A percentile compares a stretch with the other conserved stretches of the same genome.
These are phyloP conservation scores for Rhingia campestris DNA, from an alignment of 2,888 invertebrate species.

Conservation along the genomic window DNA sequence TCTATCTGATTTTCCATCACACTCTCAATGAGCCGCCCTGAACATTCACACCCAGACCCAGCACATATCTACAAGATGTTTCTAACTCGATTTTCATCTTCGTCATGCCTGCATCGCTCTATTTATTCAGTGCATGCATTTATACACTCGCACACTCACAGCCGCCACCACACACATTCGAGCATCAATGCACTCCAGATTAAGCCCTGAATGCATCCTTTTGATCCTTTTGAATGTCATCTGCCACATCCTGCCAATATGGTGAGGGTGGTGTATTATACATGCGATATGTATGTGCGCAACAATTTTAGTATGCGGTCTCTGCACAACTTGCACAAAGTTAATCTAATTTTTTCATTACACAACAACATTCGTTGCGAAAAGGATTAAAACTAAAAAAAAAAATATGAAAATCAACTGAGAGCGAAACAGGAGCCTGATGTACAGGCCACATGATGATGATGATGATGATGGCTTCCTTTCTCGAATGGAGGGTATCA, in stretches of 20 bases:
- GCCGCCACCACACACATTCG: neutral
- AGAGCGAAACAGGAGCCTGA: slow-evolving; percentile 4
- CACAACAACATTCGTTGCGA: neutral
- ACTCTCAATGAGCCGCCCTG: neutral
- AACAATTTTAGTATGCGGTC: slow-evolving; percentile 55
- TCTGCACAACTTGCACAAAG: slow-evolving; percentile 56
- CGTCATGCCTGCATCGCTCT: slow-evolving; percentile 24
- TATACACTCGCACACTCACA: neutral
- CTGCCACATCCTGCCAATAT: slow-evolving; percentile 42
- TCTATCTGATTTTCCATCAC: slow-evolving; percentile 5
- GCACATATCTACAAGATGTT: slow-evolving; percentile 31
- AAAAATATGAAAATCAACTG: neutral
- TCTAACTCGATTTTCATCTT: slow-evolving; percentile 57
- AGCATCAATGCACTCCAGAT: slow-evolving; percentile 21
- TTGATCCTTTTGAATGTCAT: slow-evolving; percentile 56
- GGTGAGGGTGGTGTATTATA: neutral
- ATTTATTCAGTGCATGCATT: slow-evolving; percentile 11
- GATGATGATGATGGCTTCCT: neutral
- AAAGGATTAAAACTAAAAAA: neutral
- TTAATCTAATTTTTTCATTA: slow-evolving; percentile 54
- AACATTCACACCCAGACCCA: neutral
- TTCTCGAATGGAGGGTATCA: slow-evolving; percentile 17
- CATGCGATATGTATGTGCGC: slow-evolving; percentile 2
- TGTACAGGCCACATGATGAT: slow-evolving; percentile 12
- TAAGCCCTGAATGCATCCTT: slow-evolving; percentile 54